Conservation (phyloP, 1,140 invertebrate species). For the Nylanderia fulva region DNA sequence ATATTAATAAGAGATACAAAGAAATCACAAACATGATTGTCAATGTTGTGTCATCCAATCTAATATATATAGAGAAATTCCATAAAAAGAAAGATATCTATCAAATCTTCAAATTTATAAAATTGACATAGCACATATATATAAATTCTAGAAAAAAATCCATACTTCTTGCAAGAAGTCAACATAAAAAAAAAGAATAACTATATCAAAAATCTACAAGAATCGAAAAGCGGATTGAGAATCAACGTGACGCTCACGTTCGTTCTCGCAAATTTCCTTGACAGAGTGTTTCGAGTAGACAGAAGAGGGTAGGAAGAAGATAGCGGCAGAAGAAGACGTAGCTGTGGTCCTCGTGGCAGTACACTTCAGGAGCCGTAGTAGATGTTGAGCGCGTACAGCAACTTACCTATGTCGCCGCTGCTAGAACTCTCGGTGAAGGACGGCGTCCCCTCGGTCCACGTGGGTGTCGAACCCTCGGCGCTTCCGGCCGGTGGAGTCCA, state of each 20-base stretch:
- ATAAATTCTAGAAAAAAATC: slow-evolving; percentile 18
- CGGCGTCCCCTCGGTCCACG: slow-evolving; percentile 98
- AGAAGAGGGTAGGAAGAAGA: slow-evolving; percentile 1
- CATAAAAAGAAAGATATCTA: slow-evolving; percentile 33
- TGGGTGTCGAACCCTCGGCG: slow-evolving; percentile 97
- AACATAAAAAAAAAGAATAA: slow-evolving; percentile 4
- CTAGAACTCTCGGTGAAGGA: slow-evolving; percentile 98
- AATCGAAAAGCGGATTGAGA: slow-evolving; percentile 10
- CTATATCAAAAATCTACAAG: neutral
- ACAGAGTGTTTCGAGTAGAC: slow-evolving; percentile 10
- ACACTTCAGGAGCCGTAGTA: slow-evolving; percentile 78
- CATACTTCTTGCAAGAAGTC: neutral
- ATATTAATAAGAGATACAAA: slow-evolving; percentile 6
- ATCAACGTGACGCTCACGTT: slow-evolving; percentile 41
- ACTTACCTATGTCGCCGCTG: slow-evolving; percentile 95
- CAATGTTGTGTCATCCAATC: neutral
- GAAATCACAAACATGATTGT: slow-evolving; percentile 9
- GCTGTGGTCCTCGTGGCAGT: slow-evolving; percentile 53
- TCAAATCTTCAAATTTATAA: neutral
- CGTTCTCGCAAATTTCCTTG: slow-evolving; percentile 43
- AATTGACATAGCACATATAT: neutral
- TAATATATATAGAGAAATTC: neutral
- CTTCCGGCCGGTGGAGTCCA: slow-evolving; percentile 95
- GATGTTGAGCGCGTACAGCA: slow-evolving; percentile 80
- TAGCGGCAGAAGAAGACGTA: slow-evolving; percentile 50